These are phyloP conservation scores for Drosophila miranda DNA, from an alignment of 1,140 invertebrate species.

Conservation along the genomic window DNA sequence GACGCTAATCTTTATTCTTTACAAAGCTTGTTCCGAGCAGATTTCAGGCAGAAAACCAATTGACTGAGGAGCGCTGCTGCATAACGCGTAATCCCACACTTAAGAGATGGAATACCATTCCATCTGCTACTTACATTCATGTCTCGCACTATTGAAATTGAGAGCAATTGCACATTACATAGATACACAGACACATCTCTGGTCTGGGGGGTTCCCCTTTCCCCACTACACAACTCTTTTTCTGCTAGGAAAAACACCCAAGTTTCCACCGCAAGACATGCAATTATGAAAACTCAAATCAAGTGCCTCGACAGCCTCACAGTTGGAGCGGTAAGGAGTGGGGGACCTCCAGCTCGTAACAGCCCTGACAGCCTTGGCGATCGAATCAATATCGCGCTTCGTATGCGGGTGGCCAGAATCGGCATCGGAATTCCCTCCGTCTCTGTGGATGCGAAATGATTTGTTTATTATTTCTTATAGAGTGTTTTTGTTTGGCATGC, in stretches of 20 bases:
- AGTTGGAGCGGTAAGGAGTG: slow-evolving; percentile 12
- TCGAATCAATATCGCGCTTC: slow-evolving; percentile 66
- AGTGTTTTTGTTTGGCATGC: slow-evolving; percentile 72
- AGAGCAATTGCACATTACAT: slow-evolving; percentile 18
- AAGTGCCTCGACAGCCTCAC: slow-evolving; percentile 62
- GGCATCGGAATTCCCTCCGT: slow-evolving; percentile 25
- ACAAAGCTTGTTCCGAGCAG: too few species aligned
- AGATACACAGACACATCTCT: slow-evolving; percentile 10
- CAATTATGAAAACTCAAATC: slow-evolving; percentile 74
- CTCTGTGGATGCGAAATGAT: slow-evolving; percentile 41
- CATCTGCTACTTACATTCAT: neutral
- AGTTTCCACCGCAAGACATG: slow-evolving; percentile 47
- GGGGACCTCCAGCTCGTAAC: slow-evolving; percentile 45
- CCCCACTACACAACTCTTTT: slow-evolving; percentile 1
- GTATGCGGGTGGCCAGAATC: slow-evolving; percentile 67
- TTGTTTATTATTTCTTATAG: slow-evolving; percentile 77
- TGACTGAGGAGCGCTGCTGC: too few species aligned
- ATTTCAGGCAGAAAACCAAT: too few species aligned
- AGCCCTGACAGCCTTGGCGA: slow-evolving; percentile 55
- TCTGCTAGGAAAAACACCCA: slow-evolving; percentile 13
- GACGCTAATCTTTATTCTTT: too few species aligned
- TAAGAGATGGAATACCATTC: too few species aligned
- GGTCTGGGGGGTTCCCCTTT: slow-evolving; percentile 6
- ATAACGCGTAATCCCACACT: too few species aligned
- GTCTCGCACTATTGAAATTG: slow-evolving; percentile 5